Base-by-base conservation (phyloP, 2,888 invertebrate species). In the Acronicta alni region DNA sequence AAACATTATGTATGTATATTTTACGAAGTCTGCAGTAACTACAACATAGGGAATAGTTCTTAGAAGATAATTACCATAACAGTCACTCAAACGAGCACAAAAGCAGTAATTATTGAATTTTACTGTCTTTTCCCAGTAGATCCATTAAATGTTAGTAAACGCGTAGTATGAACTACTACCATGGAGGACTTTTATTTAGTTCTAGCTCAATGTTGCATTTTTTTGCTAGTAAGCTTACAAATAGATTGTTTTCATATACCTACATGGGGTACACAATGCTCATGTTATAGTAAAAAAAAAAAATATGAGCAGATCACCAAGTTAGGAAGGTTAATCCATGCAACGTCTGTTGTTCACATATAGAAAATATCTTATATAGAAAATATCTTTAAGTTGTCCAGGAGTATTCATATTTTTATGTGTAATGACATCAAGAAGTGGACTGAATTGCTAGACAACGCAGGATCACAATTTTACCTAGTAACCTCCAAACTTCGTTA, bases 21-120 rank as follows among this genome's bases (percentile, higher is more conserved):
- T 35, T 30, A 30, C 10, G 30, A 30, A 30, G 30, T 18, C 45
- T 44, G 16, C 38, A 57, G 53, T 38, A 54, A 39, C 59, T 23
- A 32, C 12, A 16, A 43, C 17, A n/a, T 43, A 58, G 47, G 26
- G 23, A 59, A 63, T 67, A 67, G 51, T 66, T 57, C 56, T 53
- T 18, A 26, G 58, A 64, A 73, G 49, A 57, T 69, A 63, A 69
- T 66, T 60, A 55, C 58, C 37, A 53, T 49, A 38, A 23, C 54
- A 75, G 59, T 72, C 54, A 63, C 73, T 69, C 48, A 66, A 56
- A 61, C 46, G 41, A 16, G 0, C 75, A 62, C 75, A 75, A 72
- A 74, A 2, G 12, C 26, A 18, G 47, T 57, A 67, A 67, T 65
- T 45, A 58, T 51, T n/a, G 43, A 57, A 53, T 68, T 74, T 72